Conservation (phyloP, 1,140 invertebrate species). For the Yoshiicerus persimilis region DNA sequence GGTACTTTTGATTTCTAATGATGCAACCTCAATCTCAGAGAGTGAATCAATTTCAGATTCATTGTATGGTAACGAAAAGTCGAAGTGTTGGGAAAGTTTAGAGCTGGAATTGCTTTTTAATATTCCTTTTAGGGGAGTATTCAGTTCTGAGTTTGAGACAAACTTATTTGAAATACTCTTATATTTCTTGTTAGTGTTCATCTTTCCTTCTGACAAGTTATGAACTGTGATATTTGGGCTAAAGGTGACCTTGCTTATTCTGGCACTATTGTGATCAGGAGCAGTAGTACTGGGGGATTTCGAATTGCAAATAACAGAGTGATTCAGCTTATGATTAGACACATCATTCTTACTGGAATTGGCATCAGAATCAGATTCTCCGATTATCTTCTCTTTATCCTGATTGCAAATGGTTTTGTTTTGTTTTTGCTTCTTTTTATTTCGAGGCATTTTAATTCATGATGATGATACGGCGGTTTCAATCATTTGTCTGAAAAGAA, state of each 20-base stretch:
- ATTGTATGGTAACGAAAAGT: not conserved
- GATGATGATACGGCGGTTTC: too few relatives aligned
- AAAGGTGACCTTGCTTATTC: not conserved
- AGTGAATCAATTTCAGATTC: not conserved
- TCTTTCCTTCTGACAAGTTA: not conserved
- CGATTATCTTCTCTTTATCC: not conserved
- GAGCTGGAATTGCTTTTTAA: not conserved
- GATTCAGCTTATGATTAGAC: not conserved
- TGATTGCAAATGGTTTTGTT: not conserved
- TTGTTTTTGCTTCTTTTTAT: not conserved
- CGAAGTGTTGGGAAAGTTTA: not conserved
- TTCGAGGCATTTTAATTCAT: not conserved
- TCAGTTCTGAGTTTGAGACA: not conserved
- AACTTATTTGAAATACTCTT: not conserved
- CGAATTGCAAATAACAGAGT: not conserved
- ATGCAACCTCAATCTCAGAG: not conserved
- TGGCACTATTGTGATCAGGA: not conserved
- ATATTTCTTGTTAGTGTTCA: not conserved
- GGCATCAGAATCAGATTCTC: not conserved
- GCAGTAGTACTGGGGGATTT: not conserved
- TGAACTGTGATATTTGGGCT: not conserved
- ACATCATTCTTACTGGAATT: too few relatives aligned
- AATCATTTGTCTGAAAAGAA: too few relatives aligned
- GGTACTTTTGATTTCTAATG: not conserved
- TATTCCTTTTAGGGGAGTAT: not conserved